Conservation (phyloP, 1,140 invertebrate species). For the Gyrodactylus salaris region DNA sequence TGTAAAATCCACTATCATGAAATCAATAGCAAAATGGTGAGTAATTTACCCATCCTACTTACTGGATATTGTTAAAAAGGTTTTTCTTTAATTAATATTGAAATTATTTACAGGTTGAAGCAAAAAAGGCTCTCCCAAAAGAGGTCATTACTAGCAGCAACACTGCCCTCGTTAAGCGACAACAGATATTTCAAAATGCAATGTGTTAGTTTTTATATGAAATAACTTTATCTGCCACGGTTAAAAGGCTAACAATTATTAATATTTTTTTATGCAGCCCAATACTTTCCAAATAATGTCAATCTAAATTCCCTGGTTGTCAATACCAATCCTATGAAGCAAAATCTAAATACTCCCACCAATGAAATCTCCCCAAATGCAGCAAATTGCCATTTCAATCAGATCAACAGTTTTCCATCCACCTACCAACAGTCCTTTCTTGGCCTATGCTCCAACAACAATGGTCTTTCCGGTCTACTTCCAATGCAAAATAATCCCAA, state of each 20-base stretch:
- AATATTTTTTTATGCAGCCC: not conserved
- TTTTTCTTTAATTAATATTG: too few relatives aligned
- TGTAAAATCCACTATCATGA: conserved; percentile 10
- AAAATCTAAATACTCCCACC: not conserved
- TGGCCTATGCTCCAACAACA: too few relatives aligned
- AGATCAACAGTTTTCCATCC: too few relatives aligned
- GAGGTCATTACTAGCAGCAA: conserved; percentile 8
- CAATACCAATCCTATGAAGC: not conserved
- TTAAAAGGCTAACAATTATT: too few relatives aligned
- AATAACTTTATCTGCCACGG: not conserved
- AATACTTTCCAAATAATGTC: not conserved
- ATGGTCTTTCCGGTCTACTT: too few relatives aligned
- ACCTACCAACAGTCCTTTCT: too few relatives aligned
- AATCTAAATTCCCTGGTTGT: not conserved
- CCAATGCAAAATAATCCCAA: too few relatives aligned
- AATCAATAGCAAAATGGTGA: conserved; percentile 9
- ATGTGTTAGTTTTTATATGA: not conserved
- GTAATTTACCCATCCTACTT: too few relatives aligned
- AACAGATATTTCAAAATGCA: not conserved
- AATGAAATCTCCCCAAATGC: too few relatives aligned
- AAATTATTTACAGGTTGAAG: conserved; percentile 6
- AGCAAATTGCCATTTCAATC: too few relatives aligned
- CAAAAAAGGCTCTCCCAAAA: conserved; percentile 10
- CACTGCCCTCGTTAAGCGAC: not conserved
- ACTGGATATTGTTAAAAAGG: too few relatives aligned